phyloP scores from a whole-genome alignment of 2,888 invertebrate genomes.

The Cheilosia impressa region DNA sequence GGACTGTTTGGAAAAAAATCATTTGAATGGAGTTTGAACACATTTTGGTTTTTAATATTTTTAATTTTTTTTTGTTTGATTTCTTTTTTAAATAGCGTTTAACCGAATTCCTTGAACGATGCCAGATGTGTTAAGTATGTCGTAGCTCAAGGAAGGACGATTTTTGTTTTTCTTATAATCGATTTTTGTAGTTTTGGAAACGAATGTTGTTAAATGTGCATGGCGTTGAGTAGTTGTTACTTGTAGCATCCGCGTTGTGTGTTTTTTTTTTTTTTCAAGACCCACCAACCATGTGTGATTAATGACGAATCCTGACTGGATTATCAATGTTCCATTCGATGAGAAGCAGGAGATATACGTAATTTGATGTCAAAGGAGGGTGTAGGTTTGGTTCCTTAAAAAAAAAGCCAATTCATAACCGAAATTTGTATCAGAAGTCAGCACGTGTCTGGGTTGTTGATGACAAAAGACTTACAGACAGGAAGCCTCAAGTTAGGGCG shows the following conservation, averaged over 20 bases:
- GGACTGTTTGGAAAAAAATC: slow-evolving; percentile 64
- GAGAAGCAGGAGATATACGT: slow-evolving; percentile 1
- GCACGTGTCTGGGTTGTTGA: slow-evolving; percentile 6
- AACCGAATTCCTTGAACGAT: not conserved
- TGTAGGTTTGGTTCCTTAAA: not conserved
- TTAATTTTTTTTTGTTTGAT: slow-evolving; percentile 2
- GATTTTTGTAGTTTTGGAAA: not conserved
- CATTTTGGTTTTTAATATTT: slow-evolving; percentile 17
- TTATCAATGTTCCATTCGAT: slow-evolving; percentile 16
- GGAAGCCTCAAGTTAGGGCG: not conserved
- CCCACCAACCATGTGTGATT: slow-evolving; percentile 15
- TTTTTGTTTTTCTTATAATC: not conserved
- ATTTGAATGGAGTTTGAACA: slow-evolving; percentile 60
- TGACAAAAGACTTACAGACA: too few relatives aligned
- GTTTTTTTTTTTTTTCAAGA: not conserved
- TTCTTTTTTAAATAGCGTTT: not conserved
- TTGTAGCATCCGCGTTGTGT: not conserved
- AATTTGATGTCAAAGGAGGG: not conserved
- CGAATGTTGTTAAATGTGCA: slow-evolving; percentile 5
- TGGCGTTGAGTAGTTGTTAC: not conserved
- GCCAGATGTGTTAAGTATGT: too few relatives aligned
- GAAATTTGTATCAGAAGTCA: slow-evolving; percentile 2
- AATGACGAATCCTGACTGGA: slow-evolving; percentile 12
- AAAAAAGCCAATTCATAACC: slow-evolving; percentile 1
- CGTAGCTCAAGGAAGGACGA: too few relatives aligned